Conservation (phyloP, 64 coral and sea anemone genomes). For the Pocillopora verrucosa region DNA sequence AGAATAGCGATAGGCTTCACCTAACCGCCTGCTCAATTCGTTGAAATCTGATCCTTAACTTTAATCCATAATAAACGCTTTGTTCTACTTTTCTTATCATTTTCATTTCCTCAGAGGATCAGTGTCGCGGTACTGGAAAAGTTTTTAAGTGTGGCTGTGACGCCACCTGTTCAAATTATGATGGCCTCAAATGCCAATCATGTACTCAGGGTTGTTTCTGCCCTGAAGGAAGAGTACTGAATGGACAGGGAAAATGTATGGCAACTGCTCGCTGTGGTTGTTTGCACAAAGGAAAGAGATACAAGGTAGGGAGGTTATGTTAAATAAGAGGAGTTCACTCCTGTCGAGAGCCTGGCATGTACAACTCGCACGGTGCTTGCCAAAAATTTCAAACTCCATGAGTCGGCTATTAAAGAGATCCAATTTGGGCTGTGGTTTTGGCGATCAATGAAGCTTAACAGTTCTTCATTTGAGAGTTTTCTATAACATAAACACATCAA, state of each 20-base stretch:
- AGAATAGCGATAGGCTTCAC: too few relatives aligned
- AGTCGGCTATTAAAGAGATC: too few relatives aligned
- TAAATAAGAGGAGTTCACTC: not conserved
- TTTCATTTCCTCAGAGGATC: conserved; percentile 58
- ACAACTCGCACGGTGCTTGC: too few relatives aligned
- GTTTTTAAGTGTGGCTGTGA: conserved; percentile 69
- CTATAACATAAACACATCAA: too few relatives aligned
- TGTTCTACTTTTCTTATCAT: not conserved
- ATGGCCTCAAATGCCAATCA: not conserved
- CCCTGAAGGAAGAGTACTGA: not conserved
- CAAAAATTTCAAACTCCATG: too few relatives aligned
- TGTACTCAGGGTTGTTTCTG: conserved; percentile 81
- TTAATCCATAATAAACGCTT: not conserved
- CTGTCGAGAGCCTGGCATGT: too few relatives aligned
- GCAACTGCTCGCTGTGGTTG: conserved; percentile 25
- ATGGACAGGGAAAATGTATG: conserved; percentile 38
- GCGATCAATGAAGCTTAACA: too few relatives aligned
- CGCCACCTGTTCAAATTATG: conserved; percentile 38
- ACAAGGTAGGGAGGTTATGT: conserved; percentile 38
- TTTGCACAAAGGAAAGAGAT: conserved; percentile 17
- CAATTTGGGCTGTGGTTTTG: too few relatives aligned
- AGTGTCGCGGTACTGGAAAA: conserved; percentile 62
- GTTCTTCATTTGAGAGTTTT: too few relatives aligned
- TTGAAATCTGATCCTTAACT: not conserved
- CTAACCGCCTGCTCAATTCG: too few relatives aligned